Evolutionary conservation across 2,888 invertebrate genomes (phyloP), one percentile per base, ranked within the genome.

Genomic region (Operophtera brumata): DNA sequence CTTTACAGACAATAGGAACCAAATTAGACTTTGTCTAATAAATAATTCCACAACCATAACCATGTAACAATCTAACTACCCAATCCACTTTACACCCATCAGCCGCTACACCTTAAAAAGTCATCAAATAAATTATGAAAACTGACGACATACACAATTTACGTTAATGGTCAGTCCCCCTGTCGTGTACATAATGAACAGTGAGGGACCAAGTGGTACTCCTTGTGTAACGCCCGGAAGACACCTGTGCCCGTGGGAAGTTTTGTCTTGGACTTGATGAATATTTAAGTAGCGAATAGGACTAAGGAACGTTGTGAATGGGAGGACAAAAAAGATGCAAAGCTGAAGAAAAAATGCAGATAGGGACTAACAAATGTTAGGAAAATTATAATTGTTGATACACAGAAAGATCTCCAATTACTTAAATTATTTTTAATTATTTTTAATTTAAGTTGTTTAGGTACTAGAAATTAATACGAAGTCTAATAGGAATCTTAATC

Each of bases 181-280:
- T 51, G 48, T 47, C 47, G 53, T 57, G 60, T 62, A 62, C 57
- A 59, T 59, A 65, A 70, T 66, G 62, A 70, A 72, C 64, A 53
- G 60, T 52, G 61, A 59, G 63, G 70, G 67, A 10, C 59, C 62
- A 11, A 63, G 60, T 44, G 57, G 44, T 41, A 43, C 20, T 47
- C 65, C 65, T 64, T 67, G 65, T 43, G 62, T 41, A 42, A 52
- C 61, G 54, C 51, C 54, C 36, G 61, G 51, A 64, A 59, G 47
- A 66, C 78, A 77, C 78, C 77, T 78, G 77, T 65, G 75, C n/a
- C 68, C 71, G 73, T 77, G 75, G 66, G 75, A 77, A 75, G 42
- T 51, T 30, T 30, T 30, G 30, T 30, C 30, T 30, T 30, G n/a
- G 13, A 45, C 39, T 47, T 54, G 9, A 41, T 26, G 49, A 57